Percentiles rank a stretch among this genome's conserved stretches.
These are phyloP conservation scores for Hippopotamyrus pictus DNA, from an alignment of 2,797 vertebrate genomes.

Conservation along the genomic window DNA sequence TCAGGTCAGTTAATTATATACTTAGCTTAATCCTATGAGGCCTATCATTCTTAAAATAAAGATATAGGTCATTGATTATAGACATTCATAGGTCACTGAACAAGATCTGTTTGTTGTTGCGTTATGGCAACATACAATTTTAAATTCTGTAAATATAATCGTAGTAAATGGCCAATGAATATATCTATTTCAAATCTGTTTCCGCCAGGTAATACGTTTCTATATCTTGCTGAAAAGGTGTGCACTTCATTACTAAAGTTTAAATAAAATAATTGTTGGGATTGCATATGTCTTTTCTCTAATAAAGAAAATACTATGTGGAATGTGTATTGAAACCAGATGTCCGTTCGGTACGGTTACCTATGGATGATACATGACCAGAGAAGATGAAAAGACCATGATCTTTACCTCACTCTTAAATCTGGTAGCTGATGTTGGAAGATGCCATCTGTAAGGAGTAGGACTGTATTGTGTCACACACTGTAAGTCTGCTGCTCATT, in stretches of 20 bases:
- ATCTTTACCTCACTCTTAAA: neutral
- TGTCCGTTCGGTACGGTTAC: slow-evolving; percentile 22
- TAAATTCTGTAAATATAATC: neutral
- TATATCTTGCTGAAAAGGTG: slow-evolving; percentile 24
- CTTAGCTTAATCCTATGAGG: slow-evolving; percentile 46
- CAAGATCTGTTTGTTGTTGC: slow-evolving; percentile 38
- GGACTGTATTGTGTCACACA: neutral
- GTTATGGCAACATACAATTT: neutral
- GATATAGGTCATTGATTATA: slow-evolving; percentile 50
- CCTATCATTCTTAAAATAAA: slow-evolving; percentile 53
- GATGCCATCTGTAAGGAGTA: neutral
- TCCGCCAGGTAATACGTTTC: neutral
- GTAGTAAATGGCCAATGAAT: neutral
- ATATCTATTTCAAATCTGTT: neutral
- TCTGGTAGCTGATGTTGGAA: neutral
- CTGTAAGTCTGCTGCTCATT: neutral
- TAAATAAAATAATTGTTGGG: slow-evolving; percentile 3
- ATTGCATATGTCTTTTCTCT: neutral
- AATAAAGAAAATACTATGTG: slow-evolving; percentile 35
- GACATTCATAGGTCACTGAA: slow-evolving; percentile 34
- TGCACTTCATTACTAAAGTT: slow-evolving; percentile 29
- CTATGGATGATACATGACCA: slow-evolving; percentile 11
- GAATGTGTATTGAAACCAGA: slow-evolving; percentile 28
- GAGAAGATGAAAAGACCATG: neutral
- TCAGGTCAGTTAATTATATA: slow-evolving; percentile 58